These are phyloP conservation scores for Gyrodactylus bullatarudis DNA, from an alignment of 1,140 invertebrate genomes.

Conservation along the genomic window DNA sequence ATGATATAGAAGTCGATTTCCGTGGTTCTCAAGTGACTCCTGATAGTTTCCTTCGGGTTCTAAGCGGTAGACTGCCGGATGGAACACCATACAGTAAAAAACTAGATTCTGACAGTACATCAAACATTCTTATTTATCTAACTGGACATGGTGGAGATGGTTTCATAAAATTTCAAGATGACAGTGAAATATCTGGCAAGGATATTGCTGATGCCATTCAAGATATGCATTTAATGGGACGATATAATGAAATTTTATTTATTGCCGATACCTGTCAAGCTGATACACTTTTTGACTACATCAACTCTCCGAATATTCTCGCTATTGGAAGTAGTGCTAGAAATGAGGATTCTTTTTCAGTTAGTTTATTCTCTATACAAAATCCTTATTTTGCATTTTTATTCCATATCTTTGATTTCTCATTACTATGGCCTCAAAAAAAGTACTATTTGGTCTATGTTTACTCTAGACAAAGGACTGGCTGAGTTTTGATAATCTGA, in stretches of 20 bases:
- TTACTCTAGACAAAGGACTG: too few relatives aligned
- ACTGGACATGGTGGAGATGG: slow-evolving; percentile 86
- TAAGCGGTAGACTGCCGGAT: slow-evolving; percentile 56
- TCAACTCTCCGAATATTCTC: slow-evolving; percentile 88
- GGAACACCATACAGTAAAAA: slow-evolving; percentile 74
- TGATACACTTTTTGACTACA: slow-evolving; percentile 81
- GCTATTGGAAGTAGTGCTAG: slow-evolving; percentile 79
- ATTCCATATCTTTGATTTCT: too few relatives aligned
- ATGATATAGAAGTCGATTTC: slow-evolving; percentile 97
- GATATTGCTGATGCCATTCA: slow-evolving; percentile 89
- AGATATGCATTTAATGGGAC: slow-evolving; percentile 93
- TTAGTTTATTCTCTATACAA: slow-evolving; percentile 21
- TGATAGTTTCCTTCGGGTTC: slow-evolving; percentile 75
- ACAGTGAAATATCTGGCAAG: slow-evolving; percentile 81
- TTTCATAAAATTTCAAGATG: slow-evolving; percentile 95
- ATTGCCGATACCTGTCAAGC: slow-evolving; percentile 98
- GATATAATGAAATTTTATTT: slow-evolving; percentile 91
- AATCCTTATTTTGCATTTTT: too few relatives aligned
- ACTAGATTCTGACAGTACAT: slow-evolving; percentile 67
- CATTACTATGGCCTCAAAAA: too few relatives aligned
- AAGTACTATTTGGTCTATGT: too few relatives aligned
- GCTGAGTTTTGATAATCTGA: too few relatives aligned
- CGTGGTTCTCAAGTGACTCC: slow-evolving; percentile 89
- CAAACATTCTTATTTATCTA: slow-evolving; percentile 82
- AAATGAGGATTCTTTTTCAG: slow-evolving; percentile 81